phyloP scores from a whole-genome alignment of 1,140 invertebrate genomes.

The Neotoxoptera formosana region DNA sequence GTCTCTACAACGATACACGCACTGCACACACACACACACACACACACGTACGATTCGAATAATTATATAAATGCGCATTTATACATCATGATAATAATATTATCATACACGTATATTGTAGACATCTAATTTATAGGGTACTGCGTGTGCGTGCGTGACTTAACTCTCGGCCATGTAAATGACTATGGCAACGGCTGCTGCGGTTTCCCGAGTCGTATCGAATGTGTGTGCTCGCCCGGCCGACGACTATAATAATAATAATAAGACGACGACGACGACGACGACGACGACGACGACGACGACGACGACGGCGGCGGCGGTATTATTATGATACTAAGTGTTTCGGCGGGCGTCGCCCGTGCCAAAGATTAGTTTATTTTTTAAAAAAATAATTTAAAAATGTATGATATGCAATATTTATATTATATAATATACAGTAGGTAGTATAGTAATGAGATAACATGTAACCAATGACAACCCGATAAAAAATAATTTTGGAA shows the following conservation, averaged over 20 bases:
- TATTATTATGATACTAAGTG: no score
- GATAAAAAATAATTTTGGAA: no score
- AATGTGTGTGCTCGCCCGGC: background rate
- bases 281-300: no score
- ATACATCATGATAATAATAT: background rate
- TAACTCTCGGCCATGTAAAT: background rate
- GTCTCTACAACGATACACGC: background rate
- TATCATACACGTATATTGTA: background rate
- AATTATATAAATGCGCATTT: background rate
- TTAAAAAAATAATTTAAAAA: no score
- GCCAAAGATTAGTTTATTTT: no score
- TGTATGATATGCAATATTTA: no score
- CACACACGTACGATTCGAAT: no score
- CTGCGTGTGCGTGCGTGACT: background rate
- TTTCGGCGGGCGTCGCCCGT: no score
- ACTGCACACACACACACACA: background rate
- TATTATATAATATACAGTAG: no score
- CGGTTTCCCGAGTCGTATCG: background rate
- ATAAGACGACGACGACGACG: background rate
- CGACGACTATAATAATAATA: background rate
- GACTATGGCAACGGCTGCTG: background rate
- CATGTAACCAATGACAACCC: no score
- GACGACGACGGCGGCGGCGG: no score
- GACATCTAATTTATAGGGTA: background rate
- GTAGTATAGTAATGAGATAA: no score